A percentile compares a stretch with the other conserved stretches of the same genome.
These are phyloP conservation scores for Hippocampus barbouri DNA, from an alignment of 2,113 vertebrate genomes.

Conservation along the genomic window DNA sequence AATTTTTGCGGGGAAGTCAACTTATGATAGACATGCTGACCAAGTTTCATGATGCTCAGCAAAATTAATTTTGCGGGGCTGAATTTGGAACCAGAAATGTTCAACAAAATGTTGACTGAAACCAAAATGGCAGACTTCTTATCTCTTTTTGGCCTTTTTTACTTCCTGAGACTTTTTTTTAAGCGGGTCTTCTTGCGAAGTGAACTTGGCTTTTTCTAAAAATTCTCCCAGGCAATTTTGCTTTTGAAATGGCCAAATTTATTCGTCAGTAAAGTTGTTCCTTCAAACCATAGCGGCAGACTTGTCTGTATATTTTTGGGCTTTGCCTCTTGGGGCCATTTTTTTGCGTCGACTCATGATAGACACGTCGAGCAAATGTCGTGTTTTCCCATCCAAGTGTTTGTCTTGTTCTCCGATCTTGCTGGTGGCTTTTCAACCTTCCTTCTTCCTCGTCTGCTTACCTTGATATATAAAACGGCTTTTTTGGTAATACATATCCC, in stretches of 20 bases:
- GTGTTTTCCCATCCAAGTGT: conserved; percentile 23
- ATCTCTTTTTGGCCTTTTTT: too few species aligned
- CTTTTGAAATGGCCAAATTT: too few species aligned
- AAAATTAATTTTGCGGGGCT: background rate
- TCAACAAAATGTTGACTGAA: background rate
- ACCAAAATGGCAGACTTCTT: background rate
- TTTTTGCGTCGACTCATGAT: background rate
- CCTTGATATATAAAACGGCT: conserved; percentile 52
- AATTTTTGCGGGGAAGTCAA: background rate
- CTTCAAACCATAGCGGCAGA: background rate
- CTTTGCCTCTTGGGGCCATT: background rate
- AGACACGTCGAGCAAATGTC: background rate
- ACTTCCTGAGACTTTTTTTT: too few species aligned
- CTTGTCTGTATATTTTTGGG: background rate
- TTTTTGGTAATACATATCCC: conserved; percentile 41
- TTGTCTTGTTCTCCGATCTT: conserved; percentile 17
- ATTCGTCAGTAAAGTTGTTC: background rate
- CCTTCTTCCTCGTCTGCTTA: conserved; percentile 32
- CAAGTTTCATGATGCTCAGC: background rate
- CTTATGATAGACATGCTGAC: background rate
- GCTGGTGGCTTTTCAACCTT: conserved; percentile 25
- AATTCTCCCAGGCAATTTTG: too few species aligned
- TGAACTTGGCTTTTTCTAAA: too few species aligned
- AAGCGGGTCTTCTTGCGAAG: too few species aligned
- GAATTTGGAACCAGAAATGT: background rate